These are phyloP conservation scores for Taurulus bubalis DNA, from an alignment of 2,113 vertebrate genomes.

Conservation along the genomic window DNA sequence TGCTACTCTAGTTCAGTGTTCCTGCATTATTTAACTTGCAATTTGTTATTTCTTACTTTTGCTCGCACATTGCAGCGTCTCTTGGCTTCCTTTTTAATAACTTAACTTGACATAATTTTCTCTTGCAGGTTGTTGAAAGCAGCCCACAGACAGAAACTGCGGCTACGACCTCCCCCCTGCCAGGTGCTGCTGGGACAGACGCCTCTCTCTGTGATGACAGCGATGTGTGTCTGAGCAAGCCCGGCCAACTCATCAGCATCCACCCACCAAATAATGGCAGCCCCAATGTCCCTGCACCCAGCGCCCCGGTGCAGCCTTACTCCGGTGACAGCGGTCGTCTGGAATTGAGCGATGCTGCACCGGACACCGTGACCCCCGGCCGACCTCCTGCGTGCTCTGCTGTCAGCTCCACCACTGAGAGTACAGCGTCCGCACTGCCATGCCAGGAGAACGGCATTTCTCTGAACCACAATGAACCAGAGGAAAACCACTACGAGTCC, in stretches of 20 bases:
- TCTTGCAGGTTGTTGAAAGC: constrained; percentile 50
- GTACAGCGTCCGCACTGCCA: background rate
- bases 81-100: background rate
- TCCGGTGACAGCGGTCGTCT: constrained; percentile 55
- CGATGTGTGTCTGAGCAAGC: constrained; percentile 71
- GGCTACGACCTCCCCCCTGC: background rate
- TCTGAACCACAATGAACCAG: constrained; percentile 57
- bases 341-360: constrained; percentile 45
- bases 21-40: no score
- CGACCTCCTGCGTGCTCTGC: background rate
- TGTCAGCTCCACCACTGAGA: background rate
- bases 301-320: background rate
- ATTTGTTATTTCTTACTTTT: no score
- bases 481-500: constrained; percentile 75
- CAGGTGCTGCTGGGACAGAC: background rate
- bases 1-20: no score
- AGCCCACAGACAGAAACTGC: background rate
- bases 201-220: background rate
- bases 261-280: background rate
- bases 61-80: no score
- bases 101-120: background rate
- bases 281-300: constrained; percentile 2
- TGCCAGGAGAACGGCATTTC: constrained; percentile 56
- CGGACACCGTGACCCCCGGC: background rate
- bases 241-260: constrained; percentile 63